Percentiles rank a stretch among this genome's conserved stretches.
These are phyloP conservation scores for Ariolimax columbianus DNA, from an alignment of 2,888 invertebrate genomes.

Conservation along the genomic window DNA sequence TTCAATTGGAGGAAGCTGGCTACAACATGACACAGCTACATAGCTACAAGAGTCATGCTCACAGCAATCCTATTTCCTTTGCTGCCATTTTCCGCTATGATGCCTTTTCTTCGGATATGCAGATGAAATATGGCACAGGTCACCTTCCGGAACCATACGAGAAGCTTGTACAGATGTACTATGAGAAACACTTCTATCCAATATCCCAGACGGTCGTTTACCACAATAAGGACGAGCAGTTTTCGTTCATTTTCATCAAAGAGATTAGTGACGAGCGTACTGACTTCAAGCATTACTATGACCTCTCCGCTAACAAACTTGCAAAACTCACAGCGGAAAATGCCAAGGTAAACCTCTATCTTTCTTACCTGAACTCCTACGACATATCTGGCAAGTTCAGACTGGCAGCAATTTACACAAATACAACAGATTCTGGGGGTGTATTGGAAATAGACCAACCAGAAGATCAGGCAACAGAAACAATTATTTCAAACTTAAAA, in stretches of 20 bases:
- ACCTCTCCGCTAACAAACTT: conserved; percentile 61
- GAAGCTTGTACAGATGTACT: conserved; percentile 66
- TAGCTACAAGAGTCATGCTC: conserved; percentile 69
- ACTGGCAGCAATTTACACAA: conserved; percentile 73
- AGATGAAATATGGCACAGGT: conserved; percentile 68
- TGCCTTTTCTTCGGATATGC: conserved; percentile 61
- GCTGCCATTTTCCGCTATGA: conserved; percentile 64
- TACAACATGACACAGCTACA: conserved; percentile 73
- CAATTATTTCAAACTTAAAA: conserved; percentile 60
- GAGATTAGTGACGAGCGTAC: conserved; percentile 49
- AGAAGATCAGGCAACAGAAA: conserved; percentile 56
- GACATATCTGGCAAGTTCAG: conserved; percentile 61
- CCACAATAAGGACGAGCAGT: conserved; percentile 63
- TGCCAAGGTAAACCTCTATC: conserved; percentile 59
- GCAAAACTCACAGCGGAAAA: conserved; percentile 62
- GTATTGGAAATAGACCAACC: conserved; percentile 64
- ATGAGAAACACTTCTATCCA: conserved; percentile 68
- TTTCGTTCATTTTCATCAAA: conserved; percentile 71
- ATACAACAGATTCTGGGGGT: conserved; percentile 63
- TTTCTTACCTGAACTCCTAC: conserved; percentile 70
- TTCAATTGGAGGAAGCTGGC: conserved; percentile 62
- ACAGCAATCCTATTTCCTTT: conserved; percentile 61
- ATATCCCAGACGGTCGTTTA: conserved; percentile 69
- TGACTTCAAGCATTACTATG: conserved; percentile 65
- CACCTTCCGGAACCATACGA: conserved; percentile 70